Evolutionary conservation across 2,113 vertebrate genomes (phyloP), one percentile per base, ranked within the genome.

Genomic region (Actenoides hombroni): DNA sequence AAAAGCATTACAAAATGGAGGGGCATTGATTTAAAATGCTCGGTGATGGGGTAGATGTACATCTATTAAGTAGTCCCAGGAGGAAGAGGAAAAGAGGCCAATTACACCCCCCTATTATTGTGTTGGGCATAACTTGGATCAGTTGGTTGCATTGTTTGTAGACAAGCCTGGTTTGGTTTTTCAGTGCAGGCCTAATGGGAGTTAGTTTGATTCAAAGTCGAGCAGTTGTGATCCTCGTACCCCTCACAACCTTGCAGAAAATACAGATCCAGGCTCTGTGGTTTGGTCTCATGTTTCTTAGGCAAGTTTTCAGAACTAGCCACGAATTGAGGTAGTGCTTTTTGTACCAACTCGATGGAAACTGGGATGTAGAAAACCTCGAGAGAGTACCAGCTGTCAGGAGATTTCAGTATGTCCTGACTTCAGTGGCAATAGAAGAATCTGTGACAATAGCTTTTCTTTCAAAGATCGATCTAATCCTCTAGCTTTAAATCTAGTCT

Each of bases 401-500:
- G 44, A 95, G 71, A 83, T 77, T 94, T 95, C 37, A 59, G 28
- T 87, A 61, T 57, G 56, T 82, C 53, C 65, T 71, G 25, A 86
- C 83, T 95, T 96, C 92, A 49, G 28, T 49, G 75, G 77, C 77
- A 88, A 83, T 21, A 83, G 75, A 88, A 94, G 94, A 96, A 94
- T 67, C 57, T 89, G 67, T 91, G 86, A 91, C 92, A 96, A 97
- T 96, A 85, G 88, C 37, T 92, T 97, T 95, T 96, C 49, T 94
- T 87, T 91, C 69, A 85, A 89, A 92, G 67, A 96, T 82, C 3
- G 10, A 51, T 85, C 81, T 87, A 94, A 95, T 91, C 74, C 78
- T 89, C 92, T 79, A 96, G 74, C 91, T 97, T 96, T 96, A 96
- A 95, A 94, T 92, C 82, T 59, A 93, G 61, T 93, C 90, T 96